phyloP scores from a whole-genome alignment of 2,888 invertebrate species.

The Euplexia lucipara region DNA sequence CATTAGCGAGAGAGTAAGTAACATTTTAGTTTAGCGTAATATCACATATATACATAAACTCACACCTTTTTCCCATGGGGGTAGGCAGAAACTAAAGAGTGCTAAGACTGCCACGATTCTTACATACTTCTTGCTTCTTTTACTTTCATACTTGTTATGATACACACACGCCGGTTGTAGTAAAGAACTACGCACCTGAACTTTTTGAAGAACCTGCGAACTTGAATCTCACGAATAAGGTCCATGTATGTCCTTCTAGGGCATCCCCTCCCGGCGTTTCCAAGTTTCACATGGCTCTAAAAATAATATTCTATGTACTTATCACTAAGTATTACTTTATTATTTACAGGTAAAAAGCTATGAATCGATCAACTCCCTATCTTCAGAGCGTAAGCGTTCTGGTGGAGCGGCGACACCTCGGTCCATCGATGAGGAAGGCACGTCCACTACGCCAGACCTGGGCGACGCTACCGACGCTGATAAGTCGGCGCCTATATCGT shows the following conservation, averaged over 20 bases:
- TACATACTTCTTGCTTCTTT: too few species aligned
- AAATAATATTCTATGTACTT: not conserved
- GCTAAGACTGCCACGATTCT: too few species aligned
- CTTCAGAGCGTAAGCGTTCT: slow-evolving; percentile 91
- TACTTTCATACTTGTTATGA: too few species aligned
- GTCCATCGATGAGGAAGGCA: slow-evolving; percentile 87
- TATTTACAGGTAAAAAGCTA: slow-evolving; percentile 91
- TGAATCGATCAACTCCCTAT: slow-evolving; percentile 92
- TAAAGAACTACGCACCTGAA: too few species aligned
- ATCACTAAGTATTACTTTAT: not conserved
- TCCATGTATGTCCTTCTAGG: too few species aligned
- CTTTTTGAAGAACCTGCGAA: too few species aligned
- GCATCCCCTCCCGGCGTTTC: too few species aligned
- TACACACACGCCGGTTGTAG: too few species aligned
- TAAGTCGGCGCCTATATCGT: slow-evolving; percentile 84
- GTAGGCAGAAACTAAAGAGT: too few species aligned
- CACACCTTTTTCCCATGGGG: too few species aligned
- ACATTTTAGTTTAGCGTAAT: not conserved
- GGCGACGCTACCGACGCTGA: slow-evolving; percentile 80
- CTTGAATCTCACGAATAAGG: too few species aligned
- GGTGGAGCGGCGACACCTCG: slow-evolving; percentile 89
- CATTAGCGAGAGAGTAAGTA: slow-evolving; percentile 87
- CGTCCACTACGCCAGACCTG: slow-evolving; percentile 83
- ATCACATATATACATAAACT: too few species aligned
- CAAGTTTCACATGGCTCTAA: not conserved